Conservation (phyloP, 2,113 vertebrate genomes). For the Cygnus buccinator region DNA sequence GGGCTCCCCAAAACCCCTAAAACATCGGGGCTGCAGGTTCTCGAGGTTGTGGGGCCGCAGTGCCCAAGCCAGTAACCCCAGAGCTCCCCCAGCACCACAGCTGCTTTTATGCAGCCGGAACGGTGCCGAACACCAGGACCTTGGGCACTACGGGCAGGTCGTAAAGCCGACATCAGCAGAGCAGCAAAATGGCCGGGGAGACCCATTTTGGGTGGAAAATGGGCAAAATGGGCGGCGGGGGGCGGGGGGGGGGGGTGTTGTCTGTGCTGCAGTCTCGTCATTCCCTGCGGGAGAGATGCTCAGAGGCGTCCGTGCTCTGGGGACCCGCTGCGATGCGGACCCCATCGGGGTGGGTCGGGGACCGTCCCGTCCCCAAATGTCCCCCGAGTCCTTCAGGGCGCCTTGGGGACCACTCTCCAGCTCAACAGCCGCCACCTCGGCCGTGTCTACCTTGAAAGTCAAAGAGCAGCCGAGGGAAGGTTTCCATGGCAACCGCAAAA, state of each 20-base stretch:
- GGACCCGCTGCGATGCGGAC: rapidly evolving
- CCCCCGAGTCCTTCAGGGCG: background rate
- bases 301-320: rapidly evolving
- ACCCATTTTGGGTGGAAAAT: background rate
- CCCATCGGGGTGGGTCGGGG: background rate
- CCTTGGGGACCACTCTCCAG: background rate
- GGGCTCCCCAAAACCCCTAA: rapidly evolving
- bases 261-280: rapidly evolving
- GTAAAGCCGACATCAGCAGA: rapidly evolving
- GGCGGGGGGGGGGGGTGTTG: background rate
- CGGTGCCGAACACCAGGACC: background rate
- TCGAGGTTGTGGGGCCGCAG: background rate
- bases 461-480: slow-evolving; percentile 20
- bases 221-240: background rate
- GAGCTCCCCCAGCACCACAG: rapidly evolving
- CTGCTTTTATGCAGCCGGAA: background rate
- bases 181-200: background rate
- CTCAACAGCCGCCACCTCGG: background rate
- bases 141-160: background rate
- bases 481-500: slow-evolving; percentile 43
- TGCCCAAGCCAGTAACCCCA: rapidly evolving
- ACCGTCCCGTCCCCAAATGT: background rate
- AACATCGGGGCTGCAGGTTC: too few species aligned
- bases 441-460: background rate
- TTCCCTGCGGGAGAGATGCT: background rate